These are phyloP conservation scores for Phyllotreta striolata DNA, from an alignment of 2,888 invertebrate genomes.

Conservation along the genomic window DNA sequence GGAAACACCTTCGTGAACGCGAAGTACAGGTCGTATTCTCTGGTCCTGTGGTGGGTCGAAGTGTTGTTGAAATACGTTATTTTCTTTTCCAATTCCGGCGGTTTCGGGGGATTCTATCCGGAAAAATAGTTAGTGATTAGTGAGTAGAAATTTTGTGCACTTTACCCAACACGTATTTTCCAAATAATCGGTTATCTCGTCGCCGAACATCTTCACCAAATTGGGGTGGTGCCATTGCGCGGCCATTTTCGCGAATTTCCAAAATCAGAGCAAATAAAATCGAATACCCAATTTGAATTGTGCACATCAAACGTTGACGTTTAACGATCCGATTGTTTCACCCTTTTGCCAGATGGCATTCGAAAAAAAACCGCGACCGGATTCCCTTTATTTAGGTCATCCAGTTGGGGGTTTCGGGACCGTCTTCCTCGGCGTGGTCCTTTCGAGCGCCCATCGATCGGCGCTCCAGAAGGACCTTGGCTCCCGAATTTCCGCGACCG, in stretches of 20 bases:
- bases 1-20: conserved; percentile 56
- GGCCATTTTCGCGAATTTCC: conserved; percentile 11
- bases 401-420: neutral
- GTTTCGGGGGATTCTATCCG: conserved; percentile 46
- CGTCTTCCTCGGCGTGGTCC: neutral
- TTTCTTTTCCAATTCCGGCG: conserved; percentile 46
- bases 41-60: conserved; percentile 38
- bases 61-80: conserved; percentile 58
- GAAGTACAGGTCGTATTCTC: conserved; percentile 58
- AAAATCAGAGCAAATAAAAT: neutral
- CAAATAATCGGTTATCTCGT: conserved; percentile 4
- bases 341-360: too few relatives aligned
- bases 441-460: conserved; percentile 9
- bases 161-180: conserved; percentile 26
- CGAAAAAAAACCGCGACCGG: neutral
- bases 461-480: conserved; percentile 4
- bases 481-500: conserved; percentile 13
- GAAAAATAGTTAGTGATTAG: conserved; percentile 10
- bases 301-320: neutral
- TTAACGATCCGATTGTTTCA: neutral
- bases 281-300: neutral
- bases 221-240: conserved; percentile 15
- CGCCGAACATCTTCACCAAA: neutral
- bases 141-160: neutral
- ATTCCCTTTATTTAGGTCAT: conserved; percentile 12